Conservation (phyloP, 23 tunicate genomes). For the Clavelina lepadiformis region DNA sequence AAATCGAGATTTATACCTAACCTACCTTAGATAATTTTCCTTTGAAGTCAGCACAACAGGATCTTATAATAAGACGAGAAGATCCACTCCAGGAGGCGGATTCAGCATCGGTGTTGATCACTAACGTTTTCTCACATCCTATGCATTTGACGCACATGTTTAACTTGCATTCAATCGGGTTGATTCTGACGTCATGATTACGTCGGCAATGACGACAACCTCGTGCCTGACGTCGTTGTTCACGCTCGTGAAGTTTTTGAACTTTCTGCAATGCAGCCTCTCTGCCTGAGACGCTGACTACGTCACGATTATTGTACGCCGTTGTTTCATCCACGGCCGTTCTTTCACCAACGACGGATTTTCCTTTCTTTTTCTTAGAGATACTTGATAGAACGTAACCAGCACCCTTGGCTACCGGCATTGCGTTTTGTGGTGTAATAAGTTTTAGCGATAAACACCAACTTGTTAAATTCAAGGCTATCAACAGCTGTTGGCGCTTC, state of each 20-base stretch:
- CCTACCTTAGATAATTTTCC: conserved; percentile 45
- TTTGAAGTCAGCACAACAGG: conserved; percentile 53
- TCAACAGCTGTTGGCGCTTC: too few species aligned
- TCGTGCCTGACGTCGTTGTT: not conserved
- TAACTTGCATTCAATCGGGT: not conserved
- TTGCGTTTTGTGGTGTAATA: too few species aligned
- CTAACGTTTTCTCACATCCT: conserved; percentile 38
- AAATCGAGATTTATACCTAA: not conserved
- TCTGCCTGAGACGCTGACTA: not conserved
- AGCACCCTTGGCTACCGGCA: conserved; percentile 57
- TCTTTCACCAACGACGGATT: not conserved
- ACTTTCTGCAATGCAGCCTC: not conserved
- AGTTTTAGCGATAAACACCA: too few species aligned
- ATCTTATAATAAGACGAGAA: conserved; percentile 9
- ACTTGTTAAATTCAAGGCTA: too few species aligned
- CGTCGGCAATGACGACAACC: conserved; percentile 67
- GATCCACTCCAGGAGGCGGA: not conserved
- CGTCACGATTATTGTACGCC: not conserved
- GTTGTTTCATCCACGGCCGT: not conserved
- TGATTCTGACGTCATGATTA: conserved; percentile 20
- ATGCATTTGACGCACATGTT: conserved; percentile 31
- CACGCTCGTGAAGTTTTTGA: conserved; percentile 5
- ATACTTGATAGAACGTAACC: conserved; percentile 40
- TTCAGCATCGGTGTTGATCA: not conserved
- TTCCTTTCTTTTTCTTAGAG: conserved; percentile 19